Percentiles rank a stretch among this genome's conserved stretches.
Conservation (phyloP, 37 sponge, comb jelly and placozoan species). For the Chondrosia reniformis region DNA sequence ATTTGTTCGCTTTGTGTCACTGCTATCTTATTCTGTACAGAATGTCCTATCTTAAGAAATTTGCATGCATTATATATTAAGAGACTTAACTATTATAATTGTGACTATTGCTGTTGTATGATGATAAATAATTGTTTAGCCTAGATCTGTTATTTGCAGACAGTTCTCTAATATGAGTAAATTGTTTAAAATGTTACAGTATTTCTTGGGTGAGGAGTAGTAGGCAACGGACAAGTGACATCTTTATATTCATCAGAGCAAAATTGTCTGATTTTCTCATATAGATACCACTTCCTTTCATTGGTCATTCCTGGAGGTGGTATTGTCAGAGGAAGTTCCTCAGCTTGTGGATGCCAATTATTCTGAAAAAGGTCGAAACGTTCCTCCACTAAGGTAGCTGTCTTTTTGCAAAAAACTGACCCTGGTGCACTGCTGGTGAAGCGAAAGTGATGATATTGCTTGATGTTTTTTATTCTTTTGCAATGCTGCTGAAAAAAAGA, state of each 20-base stretch:
- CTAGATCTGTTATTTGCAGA: no score
- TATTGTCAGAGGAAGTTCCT: background rate
- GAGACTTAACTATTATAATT: no score
- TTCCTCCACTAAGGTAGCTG: background rate
- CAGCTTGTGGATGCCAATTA: background rate
- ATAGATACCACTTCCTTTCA: constrained; percentile 2
- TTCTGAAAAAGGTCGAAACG: background rate
- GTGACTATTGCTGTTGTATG: no score
- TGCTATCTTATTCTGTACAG: no score
- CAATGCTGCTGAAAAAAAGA: background rate
- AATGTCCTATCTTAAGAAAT: no score
- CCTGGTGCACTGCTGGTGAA: background rate
- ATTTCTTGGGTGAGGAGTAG: background rate
- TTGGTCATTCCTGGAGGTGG: background rate
- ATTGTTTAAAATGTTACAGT: no score
- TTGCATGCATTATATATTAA: no score
- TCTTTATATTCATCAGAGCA: background rate
- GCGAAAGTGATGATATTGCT: constrained; percentile 3
- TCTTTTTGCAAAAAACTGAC: background rate
- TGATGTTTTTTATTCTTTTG: background rate
- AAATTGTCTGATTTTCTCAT: background rate
- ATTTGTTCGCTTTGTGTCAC: no score
- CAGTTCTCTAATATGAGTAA: no score
- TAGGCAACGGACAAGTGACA: background rate
- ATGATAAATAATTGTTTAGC: no score